Base-by-base conservation (phyloP, 2,113 vertebrate species). In the Himantopus leucocephalus region DNA sequence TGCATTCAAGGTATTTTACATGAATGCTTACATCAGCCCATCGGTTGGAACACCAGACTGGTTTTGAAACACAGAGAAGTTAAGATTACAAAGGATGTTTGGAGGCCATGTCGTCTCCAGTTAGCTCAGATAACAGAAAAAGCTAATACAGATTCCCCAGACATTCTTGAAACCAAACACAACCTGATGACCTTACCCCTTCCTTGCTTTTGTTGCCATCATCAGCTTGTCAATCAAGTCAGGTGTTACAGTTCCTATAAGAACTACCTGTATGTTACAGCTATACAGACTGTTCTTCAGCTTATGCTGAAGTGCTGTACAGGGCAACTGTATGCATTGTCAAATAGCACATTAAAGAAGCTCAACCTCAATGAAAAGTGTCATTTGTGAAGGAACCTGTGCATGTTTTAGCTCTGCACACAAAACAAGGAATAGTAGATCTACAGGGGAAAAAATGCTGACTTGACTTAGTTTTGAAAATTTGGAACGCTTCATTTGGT, bases 271-370 rank as follows among this genome's bases (percentile, higher is more conserved):
- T n/a, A n/a, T 12, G 6, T 34, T 62, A 48, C 50, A 52, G 18
- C 15, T 29, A 23, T 8, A 55, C 12, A n/a, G 16, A 41, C 15
- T 8, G 14, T 48, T 74, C 29, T 50, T 32, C 26, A 26, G 35
- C 27, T 74, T 37, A 35, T 55, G n/a, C 32, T 62, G 32, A 29
- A 47, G 6, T 47, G 9, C 43, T 55, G 20, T n/a, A n/a, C 26
- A 48, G 58, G 26, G 32, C 21, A 66, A 26, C 30, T 6, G 9
- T 13, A 23, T 0, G 0, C 22, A 35, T 17, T 35, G 39, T 21
- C 53, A 84, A 59, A 80, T 6, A 24, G 2, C 12, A 12, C 6
- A 14, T 1, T 24, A 41, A 79, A 56, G 13, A 70, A 45, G 12
- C 16, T 41, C 64, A 48, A 1, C 11, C 8, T 35, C 18, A 39